These are phyloP conservation scores for Drepanosiphum platanoidis DNA, from an alignment of 2,888 invertebrate genomes.

Conservation along the genomic window DNA sequence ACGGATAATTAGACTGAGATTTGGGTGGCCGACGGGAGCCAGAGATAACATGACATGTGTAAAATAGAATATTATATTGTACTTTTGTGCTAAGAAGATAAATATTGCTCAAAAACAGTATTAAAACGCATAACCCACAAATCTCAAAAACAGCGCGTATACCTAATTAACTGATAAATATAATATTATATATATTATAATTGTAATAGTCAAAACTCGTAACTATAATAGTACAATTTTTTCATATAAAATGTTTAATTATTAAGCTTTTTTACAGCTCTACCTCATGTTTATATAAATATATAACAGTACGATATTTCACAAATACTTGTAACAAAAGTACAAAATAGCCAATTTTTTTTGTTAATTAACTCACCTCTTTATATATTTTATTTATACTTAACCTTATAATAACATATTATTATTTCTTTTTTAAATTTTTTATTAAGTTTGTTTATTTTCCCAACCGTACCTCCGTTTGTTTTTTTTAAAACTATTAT, in stretches of 20 bases:
- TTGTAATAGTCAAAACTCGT: constrained; percentile 57
- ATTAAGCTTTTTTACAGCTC: constrained; percentile 62
- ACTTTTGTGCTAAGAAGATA: constrained; percentile 58
- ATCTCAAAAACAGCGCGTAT: constrained; percentile 56
- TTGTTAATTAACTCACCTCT: constrained; percentile 60
- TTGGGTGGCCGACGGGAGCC: constrained; percentile 22
- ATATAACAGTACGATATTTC: constrained; percentile 59
- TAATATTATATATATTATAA: constrained; percentile 35
- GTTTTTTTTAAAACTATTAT: constrained; percentile 51
- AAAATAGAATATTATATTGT: constrained; percentile 43
- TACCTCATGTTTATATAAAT: constrained; percentile 61
- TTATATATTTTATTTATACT: constrained; percentile 54
- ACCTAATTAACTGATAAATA: constrained; percentile 45
- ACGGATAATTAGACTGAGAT: constrained; percentile 55
- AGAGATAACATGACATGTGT: constrained; percentile 47
- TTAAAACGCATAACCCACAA: constrained; percentile 54
- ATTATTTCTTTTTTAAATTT: constrained; percentile 38
- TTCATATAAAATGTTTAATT: constrained; percentile 54
- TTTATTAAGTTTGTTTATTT: constrained; percentile 39
- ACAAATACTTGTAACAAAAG: constrained; percentile 62
- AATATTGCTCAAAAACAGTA: constrained; percentile 62
- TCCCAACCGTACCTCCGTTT: constrained; percentile 22
- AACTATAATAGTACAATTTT: constrained; percentile 61
- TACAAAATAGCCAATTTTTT: constrained; percentile 62
- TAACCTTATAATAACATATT: constrained; percentile 50